phyloP scores from a whole-genome alignment of 2,113 vertebrate species.

The Cichladusa arquata region DNA sequence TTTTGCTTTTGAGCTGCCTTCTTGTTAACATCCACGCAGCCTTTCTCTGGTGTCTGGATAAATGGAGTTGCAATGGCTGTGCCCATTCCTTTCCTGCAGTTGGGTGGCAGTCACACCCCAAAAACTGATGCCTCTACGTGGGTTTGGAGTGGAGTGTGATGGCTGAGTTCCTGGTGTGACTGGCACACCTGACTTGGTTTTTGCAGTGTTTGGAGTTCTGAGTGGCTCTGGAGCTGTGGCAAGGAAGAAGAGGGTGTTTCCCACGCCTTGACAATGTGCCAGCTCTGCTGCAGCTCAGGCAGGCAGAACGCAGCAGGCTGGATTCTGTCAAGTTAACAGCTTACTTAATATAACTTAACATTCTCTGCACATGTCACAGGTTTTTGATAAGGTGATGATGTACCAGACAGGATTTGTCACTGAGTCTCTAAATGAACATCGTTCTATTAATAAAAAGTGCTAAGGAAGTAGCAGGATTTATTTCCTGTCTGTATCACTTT shows the following conservation, averaged over 20 bases:
- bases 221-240: not conserved
- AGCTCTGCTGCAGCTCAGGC: not conserved
- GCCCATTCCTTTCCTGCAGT: not conserved
- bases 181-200: not conserved
- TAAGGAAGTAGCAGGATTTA: not conserved
- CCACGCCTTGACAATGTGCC: not conserved
- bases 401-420: constrained; percentile 25
- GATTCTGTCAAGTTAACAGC: constrained; percentile 18
- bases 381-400: constrained; percentile 52
- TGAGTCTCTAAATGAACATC: not conserved
- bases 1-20: constrained; percentile 38
- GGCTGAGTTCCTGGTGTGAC: not conserved
- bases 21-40: not conserved
- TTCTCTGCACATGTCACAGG: not conserved
- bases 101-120: constrained; percentile 35
- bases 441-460: not conserved
- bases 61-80: not conserved
- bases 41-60: not conserved
- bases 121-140: not conserved
- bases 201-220: not conserved
- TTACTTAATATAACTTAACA: not conserved
- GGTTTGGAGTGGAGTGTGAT: not conserved
- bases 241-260: not conserved
- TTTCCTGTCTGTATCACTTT: not conserved
- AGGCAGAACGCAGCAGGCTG: constrained; percentile 1